These are phyloP conservation scores for Eubasilissa regina DNA, from an alignment of 1,140 invertebrate species.

Conservation along the genomic window DNA sequence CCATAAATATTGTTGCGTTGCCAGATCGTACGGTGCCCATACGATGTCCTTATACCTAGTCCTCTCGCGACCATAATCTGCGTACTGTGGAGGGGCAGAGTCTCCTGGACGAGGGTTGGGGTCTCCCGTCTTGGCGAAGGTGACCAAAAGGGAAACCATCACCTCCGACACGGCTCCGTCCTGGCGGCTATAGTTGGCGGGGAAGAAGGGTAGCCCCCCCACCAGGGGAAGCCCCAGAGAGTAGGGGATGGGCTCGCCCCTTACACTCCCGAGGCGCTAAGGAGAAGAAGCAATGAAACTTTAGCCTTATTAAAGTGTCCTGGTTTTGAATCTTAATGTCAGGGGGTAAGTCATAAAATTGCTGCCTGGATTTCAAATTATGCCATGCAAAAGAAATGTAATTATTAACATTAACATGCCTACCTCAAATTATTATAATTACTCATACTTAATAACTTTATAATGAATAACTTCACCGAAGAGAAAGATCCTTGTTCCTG, in stretches of 20 bases:
- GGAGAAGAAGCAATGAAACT: too few species aligned
- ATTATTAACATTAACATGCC: too few species aligned
- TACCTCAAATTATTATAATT: too few species aligned
- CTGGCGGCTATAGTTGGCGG: constrained; percentile 82
- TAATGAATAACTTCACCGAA: too few species aligned
- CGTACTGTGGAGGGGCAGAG: constrained; percentile 64
- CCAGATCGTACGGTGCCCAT: constrained; percentile 84
- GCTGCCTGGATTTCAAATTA: too few species aligned
- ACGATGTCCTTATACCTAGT: constrained; percentile 74
- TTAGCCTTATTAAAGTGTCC: too few species aligned
- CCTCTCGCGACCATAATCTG: constrained; percentile 76
- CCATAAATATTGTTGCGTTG: constrained; percentile 83
- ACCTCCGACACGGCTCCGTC: constrained; percentile 84
- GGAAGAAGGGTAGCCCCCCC: constrained; percentile 75
- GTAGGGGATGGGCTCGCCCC: constrained; percentile 90
- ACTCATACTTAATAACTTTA: too few species aligned
- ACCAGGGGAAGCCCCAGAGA: constrained; percentile 90
- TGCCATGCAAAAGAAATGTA: too few species aligned
- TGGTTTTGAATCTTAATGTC: too few species aligned
- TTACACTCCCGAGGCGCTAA: constrained; percentile 84
- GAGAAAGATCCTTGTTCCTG: too few species aligned
- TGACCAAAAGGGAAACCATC: constrained; percentile 82
- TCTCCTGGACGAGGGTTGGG: constrained; percentile 72
- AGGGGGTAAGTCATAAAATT: too few species aligned
- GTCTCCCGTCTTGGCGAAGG: constrained; percentile 84